phyloP scores from a whole-genome alignment of 2,888 invertebrate species.

The Eupithecia subfuscata region DNA sequence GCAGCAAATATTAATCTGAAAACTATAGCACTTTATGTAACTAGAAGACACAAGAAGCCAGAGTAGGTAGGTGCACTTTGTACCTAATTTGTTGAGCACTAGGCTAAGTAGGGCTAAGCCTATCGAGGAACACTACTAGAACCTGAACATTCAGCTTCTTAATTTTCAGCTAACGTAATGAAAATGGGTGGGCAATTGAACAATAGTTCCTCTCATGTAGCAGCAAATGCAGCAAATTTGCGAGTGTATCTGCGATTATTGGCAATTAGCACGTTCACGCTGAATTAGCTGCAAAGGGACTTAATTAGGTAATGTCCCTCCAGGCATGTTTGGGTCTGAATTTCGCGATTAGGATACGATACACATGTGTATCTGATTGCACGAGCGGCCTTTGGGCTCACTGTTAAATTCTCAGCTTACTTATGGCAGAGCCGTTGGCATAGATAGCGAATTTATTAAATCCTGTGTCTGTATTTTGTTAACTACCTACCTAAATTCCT shows the following conservation, averaged over 20 bases:
- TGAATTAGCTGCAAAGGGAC: conserved; percentile 25
- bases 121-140: not conserved
- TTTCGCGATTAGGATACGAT: not conserved
- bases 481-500: not conserved
- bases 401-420: not conserved
- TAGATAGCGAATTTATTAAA: not conserved
- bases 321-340: conserved; percentile 9
- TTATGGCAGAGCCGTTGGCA: not conserved
- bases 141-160: not conserved
- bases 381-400: not conserved
- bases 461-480: not conserved
- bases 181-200: not conserved
- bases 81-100: not conserved
- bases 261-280: conserved; percentile 26
- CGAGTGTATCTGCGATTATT: conserved; percentile 7
- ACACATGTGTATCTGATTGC: not conserved
- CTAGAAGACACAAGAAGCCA: not conserved
- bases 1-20: not conserved
- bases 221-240: not conserved
- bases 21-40: not conserved
- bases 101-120: not conserved
- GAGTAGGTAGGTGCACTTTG: not conserved
- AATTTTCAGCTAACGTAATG: not conserved
- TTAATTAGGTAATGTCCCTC: conserved; percentile 23
- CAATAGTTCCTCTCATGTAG: not conserved